Base-by-base conservation (phyloP, 1,140 invertebrate species). In the Mesaphorura yosii region DNA sequence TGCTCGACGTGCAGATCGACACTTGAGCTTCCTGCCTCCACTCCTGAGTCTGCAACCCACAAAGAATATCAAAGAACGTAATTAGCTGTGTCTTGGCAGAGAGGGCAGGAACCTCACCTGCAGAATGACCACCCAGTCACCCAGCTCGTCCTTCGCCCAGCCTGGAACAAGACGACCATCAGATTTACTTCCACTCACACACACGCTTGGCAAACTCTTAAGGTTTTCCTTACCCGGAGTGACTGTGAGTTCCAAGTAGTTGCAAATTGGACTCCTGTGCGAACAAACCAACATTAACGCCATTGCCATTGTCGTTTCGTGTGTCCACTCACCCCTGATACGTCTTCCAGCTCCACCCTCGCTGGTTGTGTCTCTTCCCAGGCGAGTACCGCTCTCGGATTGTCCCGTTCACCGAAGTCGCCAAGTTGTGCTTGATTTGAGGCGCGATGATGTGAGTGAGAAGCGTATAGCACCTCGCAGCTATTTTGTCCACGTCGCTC, bases 21-120 rank as follows among this genome's bases (percentile, higher is more conserved):
- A 62, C 58, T 56, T 62, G 60, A 23, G 60, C 60, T 51, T 62
- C 58, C 45, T 62, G 60, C 34, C 59, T 56, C 57, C 54, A 62
- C 17, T 48, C 27, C 48, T 57, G 26, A 2, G 60, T 62, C 60
- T 62, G 44, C n/a, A 55, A 59, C 10, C 19, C 28, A 25, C 50
- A 53, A 58, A 27, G 34, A 48, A 46, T 26, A 46, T 7, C n/a
- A n/a, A n/a, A n/a, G n/a, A n/a, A n/a, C n/a, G n/a, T n/a, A n/a
- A n/a, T n/a, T n/a, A n/a, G n/a, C n/a, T 37, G 31, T 37, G 31
- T 37, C n/a, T 10, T 37, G 31, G n/a, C n/a, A n/a, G n/a, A n/a
- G n/a, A n/a, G n/a, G n/a, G n/a, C n/a, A n/a, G n/a, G n/a, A n/a
- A n/a, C n/a, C n/a, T 53, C 45, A 63, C 61, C 51, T 63, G 61